phyloP scores from a whole-genome alignment of 1,140 invertebrate species.

The Nomia melanderi region DNA sequence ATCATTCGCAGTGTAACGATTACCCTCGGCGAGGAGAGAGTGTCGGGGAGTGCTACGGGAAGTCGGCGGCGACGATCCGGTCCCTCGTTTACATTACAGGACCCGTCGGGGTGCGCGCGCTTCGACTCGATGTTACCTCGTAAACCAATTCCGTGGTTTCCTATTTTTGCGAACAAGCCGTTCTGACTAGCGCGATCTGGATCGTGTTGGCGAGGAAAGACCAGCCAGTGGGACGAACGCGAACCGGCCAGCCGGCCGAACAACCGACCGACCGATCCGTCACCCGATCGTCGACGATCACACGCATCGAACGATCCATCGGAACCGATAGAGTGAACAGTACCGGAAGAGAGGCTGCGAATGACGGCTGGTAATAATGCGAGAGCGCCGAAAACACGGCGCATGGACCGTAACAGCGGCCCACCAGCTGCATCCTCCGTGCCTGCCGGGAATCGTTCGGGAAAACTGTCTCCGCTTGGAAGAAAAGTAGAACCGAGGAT shows the following conservation, averaged over 20 bases:
- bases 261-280: too few species aligned
- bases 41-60: conserved; percentile 11
- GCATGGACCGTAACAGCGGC: conserved; percentile 54
- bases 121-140: conserved; percentile 51
- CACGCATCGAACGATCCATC: too few species aligned
- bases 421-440: conserved; percentile 41
- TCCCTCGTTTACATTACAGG: conserved; percentile 12
- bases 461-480: conserved; percentile 1
- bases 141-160: conserved; percentile 55
- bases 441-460: conserved; percentile 20
- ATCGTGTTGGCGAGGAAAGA: neutral
- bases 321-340: too few species aligned
- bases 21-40: conserved; percentile 41
- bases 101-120: conserved; percentile 28
- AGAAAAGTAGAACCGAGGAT: conserved; percentile 49
- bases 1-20: conserved; percentile 58
- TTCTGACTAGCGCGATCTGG: conserved; percentile 39
- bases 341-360: neutral
- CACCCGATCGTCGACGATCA: too few species aligned
- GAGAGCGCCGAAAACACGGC: conserved; percentile 56
- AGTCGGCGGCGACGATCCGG: conserved; percentile 3
- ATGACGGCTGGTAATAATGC: conserved; percentile 59
- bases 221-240: neutral
- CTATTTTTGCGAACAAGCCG: conserved; percentile 53
- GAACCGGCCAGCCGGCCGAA: too few species aligned